Conservation (phyloP, 2,797 vertebrate species). For the Sebastes steindachneri region DNA sequence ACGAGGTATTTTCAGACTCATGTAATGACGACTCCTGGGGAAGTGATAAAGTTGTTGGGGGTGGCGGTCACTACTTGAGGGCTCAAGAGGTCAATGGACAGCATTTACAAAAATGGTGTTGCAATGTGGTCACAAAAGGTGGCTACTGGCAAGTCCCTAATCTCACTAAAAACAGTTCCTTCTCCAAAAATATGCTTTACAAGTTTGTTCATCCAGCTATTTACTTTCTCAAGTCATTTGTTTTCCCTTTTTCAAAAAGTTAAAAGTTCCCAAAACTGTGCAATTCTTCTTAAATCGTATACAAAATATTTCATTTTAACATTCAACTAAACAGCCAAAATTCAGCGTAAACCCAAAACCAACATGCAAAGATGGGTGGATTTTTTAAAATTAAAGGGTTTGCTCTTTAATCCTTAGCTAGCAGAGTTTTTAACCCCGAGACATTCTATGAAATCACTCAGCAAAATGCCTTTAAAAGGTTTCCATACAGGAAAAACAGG, state of each 20-base stretch:
- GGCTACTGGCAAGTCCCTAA: constrained; percentile 40
- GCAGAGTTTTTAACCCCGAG: constrained; percentile 9
- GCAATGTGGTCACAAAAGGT: constrained; percentile 20
- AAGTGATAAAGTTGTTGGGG: constrained; percentile 30
- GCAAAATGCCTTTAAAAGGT: neutral
- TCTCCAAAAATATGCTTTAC: constrained; percentile 70
- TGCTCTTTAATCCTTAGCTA: constrained; percentile 36
- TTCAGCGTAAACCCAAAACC: constrained; percentile 34
- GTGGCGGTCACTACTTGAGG: constrained; percentile 36
- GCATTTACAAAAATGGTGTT: constrained; percentile 51
- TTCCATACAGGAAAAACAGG: neutral
- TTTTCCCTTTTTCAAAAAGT: constrained; percentile 51
- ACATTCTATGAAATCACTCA: neutral
- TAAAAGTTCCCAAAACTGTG: constrained; percentile 62
- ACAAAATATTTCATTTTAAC: constrained; percentile 72
- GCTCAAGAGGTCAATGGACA: constrained; percentile 46
- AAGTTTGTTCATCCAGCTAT: constrained; percentile 60
- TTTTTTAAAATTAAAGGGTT: constrained; percentile 45
- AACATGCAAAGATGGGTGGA: constrained; percentile 49
- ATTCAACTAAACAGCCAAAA: constrained; percentile 48
- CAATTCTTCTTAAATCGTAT: constrained; percentile 60
- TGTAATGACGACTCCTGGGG: constrained; percentile 4
- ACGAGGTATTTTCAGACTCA: constrained; percentile 45
- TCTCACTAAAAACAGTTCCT: constrained; percentile 41
- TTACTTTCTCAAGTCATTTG: constrained; percentile 21